Base-by-base conservation (phyloP, 1,140 invertebrate genomes). In the Varroa destructor region DNA sequence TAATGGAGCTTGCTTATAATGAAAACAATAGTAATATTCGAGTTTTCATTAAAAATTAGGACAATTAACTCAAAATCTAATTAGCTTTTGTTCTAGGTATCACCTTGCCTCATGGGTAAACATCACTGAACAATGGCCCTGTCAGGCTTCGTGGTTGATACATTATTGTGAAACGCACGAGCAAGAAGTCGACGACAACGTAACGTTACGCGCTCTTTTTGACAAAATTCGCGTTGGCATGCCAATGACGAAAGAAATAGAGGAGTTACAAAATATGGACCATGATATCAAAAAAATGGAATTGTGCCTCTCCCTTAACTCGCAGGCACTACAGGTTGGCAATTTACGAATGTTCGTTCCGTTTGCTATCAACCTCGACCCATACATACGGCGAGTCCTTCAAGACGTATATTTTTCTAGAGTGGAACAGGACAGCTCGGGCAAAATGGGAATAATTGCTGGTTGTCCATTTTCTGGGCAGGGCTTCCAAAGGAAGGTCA, bases 101-200 rank as follows among this genome's bases (percentile, higher is more conserved):
- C 88, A 93, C 75, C 82, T 97, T 74, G 91, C 92, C 70, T 91
- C 89, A 71, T 99, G 94, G 94, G 89, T 97, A 64, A 98, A 98
- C 79, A 87, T 99, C 51, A 96, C 93, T 0, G 96, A 99, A 80
- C 95, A 98, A 79, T 99, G 95, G 95, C 94, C 95, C 0, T 93
- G 94, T 79, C 83, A 93, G 72, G 91, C 93, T 10, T 96, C 93
- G 14, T 98, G 94, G 93, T 89, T 99, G 74, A 95, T 97, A 72
- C 85, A 95, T 74, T 88, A 93, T 79, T 92, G 90, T 78, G 93
- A 97, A 79, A 86, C 88, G 71, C 87, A 86, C 76, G 92, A 95
- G 78, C 89, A 93, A 55, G 85, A 84, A 71, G 83, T 93, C 12
- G 92, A 96, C 71, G 91, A 96, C 79, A 85, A 84, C 71, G 86